Percentiles rank a stretch among this genome's conserved stretches.
Conservation (phyloP, 2,797 vertebrate genomes). For the Sebastes taczanowskii region DNA sequence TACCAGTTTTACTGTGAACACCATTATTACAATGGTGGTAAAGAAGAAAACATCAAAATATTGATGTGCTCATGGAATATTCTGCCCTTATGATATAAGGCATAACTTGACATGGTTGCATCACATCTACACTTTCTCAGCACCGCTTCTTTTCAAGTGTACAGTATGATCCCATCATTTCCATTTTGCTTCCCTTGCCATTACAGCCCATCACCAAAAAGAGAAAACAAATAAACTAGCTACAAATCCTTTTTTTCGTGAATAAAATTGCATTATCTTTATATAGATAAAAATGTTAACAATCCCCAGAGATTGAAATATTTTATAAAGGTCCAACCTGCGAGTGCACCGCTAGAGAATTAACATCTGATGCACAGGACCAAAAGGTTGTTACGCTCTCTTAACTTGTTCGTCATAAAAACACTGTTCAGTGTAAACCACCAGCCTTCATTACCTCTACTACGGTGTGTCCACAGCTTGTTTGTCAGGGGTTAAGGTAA, state of each 20-base stretch:
- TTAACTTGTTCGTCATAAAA: slow-evolving; percentile 58
- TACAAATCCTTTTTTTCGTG: slow-evolving; percentile 60
- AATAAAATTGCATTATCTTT: slow-evolving; percentile 81
- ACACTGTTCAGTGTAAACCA: slow-evolving; percentile 34
- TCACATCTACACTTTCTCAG: slow-evolving; percentile 49
- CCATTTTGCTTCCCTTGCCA: slow-evolving; percentile 59
- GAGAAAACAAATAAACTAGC: slow-evolving; percentile 58
- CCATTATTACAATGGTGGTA: slow-evolving; percentile 72
- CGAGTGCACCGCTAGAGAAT: slow-evolving; percentile 54
- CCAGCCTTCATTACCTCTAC: slow-evolving; percentile 30
- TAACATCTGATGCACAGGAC: slow-evolving; percentile 62
- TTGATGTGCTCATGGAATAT: slow-evolving; percentile 71
- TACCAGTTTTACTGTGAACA: slow-evolving; percentile 44
- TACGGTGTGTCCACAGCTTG: slow-evolving; percentile 38
- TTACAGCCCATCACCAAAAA: slow-evolving; percentile 59
- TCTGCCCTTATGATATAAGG: slow-evolving; percentile 63
- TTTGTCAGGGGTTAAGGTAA: slow-evolving; percentile 47
- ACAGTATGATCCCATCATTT: slow-evolving; percentile 66
- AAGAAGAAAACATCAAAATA: slow-evolving; percentile 65
- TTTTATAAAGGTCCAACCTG: slow-evolving; percentile 60
- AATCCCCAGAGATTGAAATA: slow-evolving; percentile 81
- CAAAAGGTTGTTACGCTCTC: slow-evolving; percentile 53
- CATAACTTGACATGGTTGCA: slow-evolving; percentile 65
- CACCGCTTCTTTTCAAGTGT: slow-evolving; percentile 52
- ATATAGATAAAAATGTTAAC: slow-evolving; percentile 82